phyloP scores from a whole-genome alignment of 2,797 vertebrate genomes.

The Bothrops alternatus region DNA sequence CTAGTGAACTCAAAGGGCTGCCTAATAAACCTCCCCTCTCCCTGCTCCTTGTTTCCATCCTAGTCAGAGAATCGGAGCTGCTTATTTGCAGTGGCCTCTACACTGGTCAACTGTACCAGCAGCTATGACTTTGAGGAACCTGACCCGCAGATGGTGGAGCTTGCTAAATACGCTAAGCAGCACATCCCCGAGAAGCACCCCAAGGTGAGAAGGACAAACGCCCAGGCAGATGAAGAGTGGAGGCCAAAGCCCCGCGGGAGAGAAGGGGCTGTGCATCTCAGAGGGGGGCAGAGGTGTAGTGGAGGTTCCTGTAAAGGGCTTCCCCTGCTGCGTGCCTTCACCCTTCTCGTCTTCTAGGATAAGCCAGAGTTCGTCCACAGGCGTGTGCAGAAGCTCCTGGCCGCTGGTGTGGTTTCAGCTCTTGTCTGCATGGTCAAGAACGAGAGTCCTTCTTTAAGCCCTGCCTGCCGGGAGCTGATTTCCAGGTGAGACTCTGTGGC shows the following conservation, averaged over 20 bases:
- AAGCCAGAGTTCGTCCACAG: slow-evolving; percentile 80
- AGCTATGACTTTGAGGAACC: slow-evolving; percentile 93
- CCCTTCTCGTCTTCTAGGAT: slow-evolving; percentile 74
- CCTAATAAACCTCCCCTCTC: rapidly evolving
- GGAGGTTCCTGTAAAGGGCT: not conserved
- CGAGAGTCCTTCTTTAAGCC: slow-evolving; percentile 86
- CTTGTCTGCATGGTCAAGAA: slow-evolving; percentile 94
- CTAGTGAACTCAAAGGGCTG: not conserved
- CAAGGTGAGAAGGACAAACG: slow-evolving; percentile 76
- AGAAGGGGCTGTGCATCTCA: not conserved
- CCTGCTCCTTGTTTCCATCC: rapidly evolving
- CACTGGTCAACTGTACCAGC: slow-evolving; percentile 95
- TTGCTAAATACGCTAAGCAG: slow-evolving; percentile 97
- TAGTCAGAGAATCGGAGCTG: slow-evolving; percentile 94
- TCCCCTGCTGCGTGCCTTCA: not conserved
- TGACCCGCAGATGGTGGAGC: slow-evolving; percentile 93
- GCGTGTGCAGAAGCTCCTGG: slow-evolving; percentile 85
- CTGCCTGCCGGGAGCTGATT: slow-evolving; percentile 87
- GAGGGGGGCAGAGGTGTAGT: rapidly evolving
- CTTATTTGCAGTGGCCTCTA: slow-evolving; percentile 91
- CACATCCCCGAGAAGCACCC: slow-evolving; percentile 95
- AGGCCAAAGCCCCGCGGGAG: too few relatives aligned
- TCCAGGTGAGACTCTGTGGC: slow-evolving; percentile 76
- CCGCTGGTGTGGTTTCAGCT: slow-evolving; percentile 87
- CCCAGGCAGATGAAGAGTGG: rapidly evolving